phyloP scores from a whole-genome alignment of 2,113 vertebrate genomes.

The Corythaeola cristata region DNA sequence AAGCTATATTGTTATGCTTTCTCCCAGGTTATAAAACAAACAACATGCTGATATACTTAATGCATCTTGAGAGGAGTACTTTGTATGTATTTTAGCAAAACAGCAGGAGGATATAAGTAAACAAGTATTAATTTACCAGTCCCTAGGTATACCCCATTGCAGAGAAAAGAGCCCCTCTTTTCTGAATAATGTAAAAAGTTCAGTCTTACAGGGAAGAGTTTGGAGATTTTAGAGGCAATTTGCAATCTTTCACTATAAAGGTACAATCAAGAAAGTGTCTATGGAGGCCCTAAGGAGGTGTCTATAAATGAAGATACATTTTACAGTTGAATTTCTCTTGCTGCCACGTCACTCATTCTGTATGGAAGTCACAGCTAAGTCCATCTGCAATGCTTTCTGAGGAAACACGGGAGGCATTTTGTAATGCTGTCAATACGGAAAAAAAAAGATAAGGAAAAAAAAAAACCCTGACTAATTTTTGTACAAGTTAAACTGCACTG shows the following conservation, averaged over 20 bases:
- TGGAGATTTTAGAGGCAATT: conserved; percentile 23
- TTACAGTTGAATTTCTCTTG: conserved; percentile 2
- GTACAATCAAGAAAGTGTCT: background rate
- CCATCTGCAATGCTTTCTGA: background rate
- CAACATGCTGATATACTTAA: conserved; percentile 54
- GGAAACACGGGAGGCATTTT: background rate
- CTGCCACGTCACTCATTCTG: background rate
- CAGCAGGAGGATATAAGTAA: conserved; percentile 65
- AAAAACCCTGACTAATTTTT: background rate
- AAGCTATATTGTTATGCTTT: conserved; percentile 49
- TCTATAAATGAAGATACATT: background rate
- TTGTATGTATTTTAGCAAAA: conserved; percentile 36
- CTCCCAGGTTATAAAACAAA: conserved; percentile 53
- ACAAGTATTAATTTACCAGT: conserved; percentile 68
- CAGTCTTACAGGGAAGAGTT: background rate
- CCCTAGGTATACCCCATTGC: conserved; percentile 20
- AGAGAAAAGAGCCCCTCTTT: conserved; percentile 22
- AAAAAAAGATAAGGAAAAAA: background rate
- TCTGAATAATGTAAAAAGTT: conserved; percentile 8
- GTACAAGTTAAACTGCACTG: background rate
- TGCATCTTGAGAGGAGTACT: conserved; percentile 49
- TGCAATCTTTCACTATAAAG: conserved; percentile 16
- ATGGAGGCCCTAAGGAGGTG: background rate
- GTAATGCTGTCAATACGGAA: background rate
- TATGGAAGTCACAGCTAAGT: background rate